phyloP scores from a whole-genome alignment of 2,888 invertebrate genomes.

The Lymantria dispar region DNA sequence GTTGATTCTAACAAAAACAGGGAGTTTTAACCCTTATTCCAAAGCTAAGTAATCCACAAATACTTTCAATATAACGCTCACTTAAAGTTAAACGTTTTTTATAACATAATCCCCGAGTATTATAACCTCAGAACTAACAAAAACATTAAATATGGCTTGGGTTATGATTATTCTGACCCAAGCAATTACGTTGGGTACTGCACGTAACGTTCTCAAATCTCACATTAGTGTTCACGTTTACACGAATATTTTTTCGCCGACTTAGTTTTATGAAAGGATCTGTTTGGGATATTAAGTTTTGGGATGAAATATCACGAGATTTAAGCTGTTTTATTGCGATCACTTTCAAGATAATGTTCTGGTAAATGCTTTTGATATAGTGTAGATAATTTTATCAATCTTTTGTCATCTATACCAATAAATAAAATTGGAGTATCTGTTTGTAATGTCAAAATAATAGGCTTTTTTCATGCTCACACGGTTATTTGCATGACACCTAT shows the following conservation, averaged over 20 bases:
- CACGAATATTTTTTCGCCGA: slow-evolving; percentile 35
- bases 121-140: slow-evolving; percentile 18
- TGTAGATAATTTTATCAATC: background rate
- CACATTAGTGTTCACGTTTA: slow-evolving; percentile 31
- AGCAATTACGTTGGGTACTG: slow-evolving; percentile 38
- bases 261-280: slow-evolving; percentile 21
- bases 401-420: background rate
- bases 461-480: no score
- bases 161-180: slow-evolving; percentile 18
- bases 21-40: background rate
- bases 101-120: slow-evolving; percentile 12
- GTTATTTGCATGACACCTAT: no score
- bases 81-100: slow-evolving; percentile 14
- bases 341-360: background rate
- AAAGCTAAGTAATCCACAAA: background rate
- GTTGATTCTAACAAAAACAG: no score
- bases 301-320: background rate
- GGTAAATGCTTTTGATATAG: background rate
- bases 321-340: background rate
- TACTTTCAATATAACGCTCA: background rate
- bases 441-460: no score
- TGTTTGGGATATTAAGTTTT: slow-evolving; percentile 7
- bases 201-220: slow-evolving; percentile 41
- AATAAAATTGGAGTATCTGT: no score
- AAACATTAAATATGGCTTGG: slow-evolving; percentile 22